Conservation (phyloP, 2,888 invertebrate species). For the Mesodorylaimus sp. region DNA sequence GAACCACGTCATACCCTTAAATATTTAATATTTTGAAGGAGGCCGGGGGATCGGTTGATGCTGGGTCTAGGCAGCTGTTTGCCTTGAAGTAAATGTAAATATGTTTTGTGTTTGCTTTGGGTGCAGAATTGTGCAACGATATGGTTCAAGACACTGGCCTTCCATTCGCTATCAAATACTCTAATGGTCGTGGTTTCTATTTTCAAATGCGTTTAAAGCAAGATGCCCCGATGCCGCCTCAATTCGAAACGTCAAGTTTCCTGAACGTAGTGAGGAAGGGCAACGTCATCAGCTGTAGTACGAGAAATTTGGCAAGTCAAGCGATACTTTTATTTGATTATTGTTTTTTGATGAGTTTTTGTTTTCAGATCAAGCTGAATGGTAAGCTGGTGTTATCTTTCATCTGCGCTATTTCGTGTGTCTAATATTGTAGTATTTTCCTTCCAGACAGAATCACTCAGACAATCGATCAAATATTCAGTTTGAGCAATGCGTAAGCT, state of each 20-base stretch:
- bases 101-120: not conserved
- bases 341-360: no score
- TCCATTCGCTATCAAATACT: slow-evolving; percentile 49
- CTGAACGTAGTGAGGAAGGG: slow-evolving; percentile 46
- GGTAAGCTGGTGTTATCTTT: no score
- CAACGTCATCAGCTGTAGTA: slow-evolving; percentile 57
- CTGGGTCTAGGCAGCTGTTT: no score
- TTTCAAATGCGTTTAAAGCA: slow-evolving; percentile 41
- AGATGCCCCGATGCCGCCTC: not conserved
- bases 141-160: slow-evolving; percentile 33
- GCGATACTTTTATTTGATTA: not conserved
- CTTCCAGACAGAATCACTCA: slow-evolving; percentile 51
- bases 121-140: slow-evolving; percentile 5
- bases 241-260: slow-evolving; percentile 42
- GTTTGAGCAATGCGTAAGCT: slow-evolving; percentile 59
- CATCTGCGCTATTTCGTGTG: no score
- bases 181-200: slow-evolving; percentile 55
- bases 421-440: no score
- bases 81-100: no score
- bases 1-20: not conserved
- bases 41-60: no score
- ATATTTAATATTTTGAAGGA: slow-evolving; percentile 1
- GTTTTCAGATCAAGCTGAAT: no score
- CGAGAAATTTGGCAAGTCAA: slow-evolving; percentile 44
- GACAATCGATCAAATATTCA: slow-evolving; percentile 56